These are phyloP conservation scores for Epinephelus moara DNA, from an alignment of 2,113 vertebrate genomes.

Conservation along the genomic window DNA sequence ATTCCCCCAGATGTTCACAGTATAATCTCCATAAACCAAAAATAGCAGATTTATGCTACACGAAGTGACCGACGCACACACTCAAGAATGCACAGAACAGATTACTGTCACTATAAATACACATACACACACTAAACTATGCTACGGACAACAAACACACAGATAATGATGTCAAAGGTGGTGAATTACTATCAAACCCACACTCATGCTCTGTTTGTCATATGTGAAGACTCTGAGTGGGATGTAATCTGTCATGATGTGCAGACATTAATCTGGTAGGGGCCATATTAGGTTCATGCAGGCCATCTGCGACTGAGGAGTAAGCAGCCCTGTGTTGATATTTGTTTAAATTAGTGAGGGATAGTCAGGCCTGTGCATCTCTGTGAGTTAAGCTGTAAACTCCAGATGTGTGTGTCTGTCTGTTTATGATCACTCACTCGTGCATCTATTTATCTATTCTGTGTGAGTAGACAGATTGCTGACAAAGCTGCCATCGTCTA, in stretches of 20 bases:
- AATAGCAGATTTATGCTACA: conserved; percentile 46
- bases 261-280: conserved; percentile 40
- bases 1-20: conserved; percentile 50
- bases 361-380: not conserved
- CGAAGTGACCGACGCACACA: conserved; percentile 3
- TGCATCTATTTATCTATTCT: conserved; percentile 52
- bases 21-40: conserved; percentile 49
- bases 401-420: conserved; percentile 53
- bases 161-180: conserved; percentile 10
- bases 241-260: conserved; percentile 38
- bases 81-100: not conserved
- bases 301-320: conserved; percentile 51
- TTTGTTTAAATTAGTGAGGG: conserved; percentile 40
- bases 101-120: not conserved
- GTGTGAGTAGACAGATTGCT: conserved; percentile 51
- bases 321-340: conserved; percentile 21
- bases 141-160: not conserved
- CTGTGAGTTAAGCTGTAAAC: conserved; percentile 41
- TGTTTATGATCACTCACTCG: conserved; percentile 43
- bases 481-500: conserved; percentile 46
- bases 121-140: not conserved
- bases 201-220: not conserved
- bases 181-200: conserved; percentile 13
- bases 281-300: conserved; percentile 7
- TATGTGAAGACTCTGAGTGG: not conserved